Evolutionary conservation across 2,888 invertebrate genomes (phyloP).

Genomic region (Unio delphinus): DNA sequence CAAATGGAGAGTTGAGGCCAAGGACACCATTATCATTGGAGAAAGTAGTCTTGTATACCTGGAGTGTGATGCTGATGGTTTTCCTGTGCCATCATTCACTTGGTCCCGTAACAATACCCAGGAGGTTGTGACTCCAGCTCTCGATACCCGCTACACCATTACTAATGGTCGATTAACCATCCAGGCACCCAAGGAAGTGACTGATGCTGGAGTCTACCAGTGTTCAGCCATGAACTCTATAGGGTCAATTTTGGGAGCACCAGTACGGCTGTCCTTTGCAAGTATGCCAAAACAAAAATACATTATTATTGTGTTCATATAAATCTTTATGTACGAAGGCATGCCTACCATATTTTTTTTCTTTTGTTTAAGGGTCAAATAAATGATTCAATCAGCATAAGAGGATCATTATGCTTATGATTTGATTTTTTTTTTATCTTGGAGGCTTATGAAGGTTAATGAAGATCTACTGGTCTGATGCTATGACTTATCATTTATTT

Average conservation of each 20-base stretch:
- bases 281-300: constrained; percentile 37
- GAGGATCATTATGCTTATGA: too few species aligned
- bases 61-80: constrained; percentile 47
- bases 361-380: too few species aligned
- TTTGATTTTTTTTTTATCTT: too few species aligned
- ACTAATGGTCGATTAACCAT: constrained; percentile 65
- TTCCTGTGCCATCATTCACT: constrained; percentile 45
- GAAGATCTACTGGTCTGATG: too few species aligned
- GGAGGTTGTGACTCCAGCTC: constrained; percentile 4
- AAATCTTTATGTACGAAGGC: neutral
- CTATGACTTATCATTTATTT: too few species aligned
- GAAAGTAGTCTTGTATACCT: constrained; percentile 24
- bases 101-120: constrained; percentile 38
- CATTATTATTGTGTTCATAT: neutral
- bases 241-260: constrained; percentile 53
- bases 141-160: constrained; percentile 46
- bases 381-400: too few species aligned
- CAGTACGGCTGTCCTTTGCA: constrained; percentile 59
- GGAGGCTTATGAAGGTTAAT: too few species aligned
- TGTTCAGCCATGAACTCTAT: constrained; percentile 58
- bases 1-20: constrained; percentile 29
- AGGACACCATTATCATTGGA: constrained; percentile 37
- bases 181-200: constrained; percentile 37
- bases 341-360: too few species aligned
- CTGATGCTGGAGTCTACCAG: constrained; percentile 60